Evolutionary conservation across 2,888 invertebrate species (phyloP).

Genomic region (Merodon equestris): DNA sequence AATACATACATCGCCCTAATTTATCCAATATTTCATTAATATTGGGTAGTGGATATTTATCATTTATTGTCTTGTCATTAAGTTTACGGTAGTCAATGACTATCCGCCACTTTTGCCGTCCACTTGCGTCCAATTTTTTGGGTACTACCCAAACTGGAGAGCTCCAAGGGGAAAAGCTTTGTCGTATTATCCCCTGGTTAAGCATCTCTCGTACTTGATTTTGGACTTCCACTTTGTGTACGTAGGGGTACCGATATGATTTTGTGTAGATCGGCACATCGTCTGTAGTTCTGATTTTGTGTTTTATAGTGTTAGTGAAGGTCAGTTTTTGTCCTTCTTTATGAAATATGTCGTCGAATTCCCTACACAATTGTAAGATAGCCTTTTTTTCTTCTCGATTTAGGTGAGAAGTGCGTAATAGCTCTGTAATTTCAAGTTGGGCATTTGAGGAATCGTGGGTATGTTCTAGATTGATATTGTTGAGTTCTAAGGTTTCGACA

Average conservation of each 20-base stretch:
- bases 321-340: too few species aligned
- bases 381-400: too few species aligned
- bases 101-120: conserved; percentile 54
- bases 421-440: too few species aligned
- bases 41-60: conserved; percentile 58
- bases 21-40: conserved; percentile 63
- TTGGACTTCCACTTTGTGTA: conserved; percentile 70
- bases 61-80: conserved; percentile 53
- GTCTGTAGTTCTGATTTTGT: conserved; percentile 8
- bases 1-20: conserved; percentile 50
- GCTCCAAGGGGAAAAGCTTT: conserved; percentile 29
- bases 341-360: too few species aligned
- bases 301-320: too few species aligned
- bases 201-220: conserved; percentile 67
- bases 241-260: conserved; percentile 69
- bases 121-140: conserved; percentile 39
- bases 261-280: conserved; percentile 56
- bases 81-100: conserved; percentile 54
- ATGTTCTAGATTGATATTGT: too few species aligned
- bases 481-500: too few species aligned
- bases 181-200: conserved; percentile 54
- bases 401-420: too few species aligned
- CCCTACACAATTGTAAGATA: too few species aligned
- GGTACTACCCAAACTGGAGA: conserved; percentile 49
- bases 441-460: too few species aligned